Evolutionary conservation across 1,140 invertebrate species (phyloP).

Genomic region (Drosophila takahashii): DNA sequence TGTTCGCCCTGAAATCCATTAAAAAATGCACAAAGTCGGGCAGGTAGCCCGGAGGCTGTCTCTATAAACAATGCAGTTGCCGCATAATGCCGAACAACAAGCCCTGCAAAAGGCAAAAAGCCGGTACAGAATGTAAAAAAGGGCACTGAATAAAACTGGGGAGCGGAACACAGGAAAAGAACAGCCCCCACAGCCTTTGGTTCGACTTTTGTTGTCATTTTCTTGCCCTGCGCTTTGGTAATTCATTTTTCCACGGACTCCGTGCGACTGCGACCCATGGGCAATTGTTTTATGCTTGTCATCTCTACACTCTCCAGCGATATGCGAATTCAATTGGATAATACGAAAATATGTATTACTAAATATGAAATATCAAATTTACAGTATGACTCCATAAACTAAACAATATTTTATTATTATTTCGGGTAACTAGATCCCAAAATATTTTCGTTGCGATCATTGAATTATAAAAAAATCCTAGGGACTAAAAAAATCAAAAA

Average conservation of each 20-base stretch:
- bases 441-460: too few species aligned
- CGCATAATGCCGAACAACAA: slow-evolving; percentile 71
- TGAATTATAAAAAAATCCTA: too few species aligned
- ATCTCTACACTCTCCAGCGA: slow-evolving; percentile 8
- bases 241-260: slow-evolving; percentile 41
- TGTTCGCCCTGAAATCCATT: slow-evolving; percentile 68
- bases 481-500: too few species aligned
- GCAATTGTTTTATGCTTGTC: slow-evolving; percentile 48
- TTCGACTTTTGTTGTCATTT: slow-evolving; percentile 58
- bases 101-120: slow-evolving; percentile 25
- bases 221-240: slow-evolving; percentile 44
- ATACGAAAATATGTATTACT: too few species aligned
- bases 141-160: background rate
- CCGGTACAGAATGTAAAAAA: slow-evolving; percentile 20
- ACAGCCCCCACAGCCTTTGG: slow-evolving; percentile 37
- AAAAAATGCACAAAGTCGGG: slow-evolving; percentile 75
- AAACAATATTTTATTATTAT: too few species aligned
- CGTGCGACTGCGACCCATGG: slow-evolving; percentile 17
- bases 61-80: slow-evolving; percentile 71
- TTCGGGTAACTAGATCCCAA: too few species aligned
- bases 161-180: slow-evolving; percentile 19
- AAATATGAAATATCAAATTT: too few species aligned
- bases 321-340: background rate
- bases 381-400: too few species aligned
- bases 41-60: slow-evolving; percentile 63